These are phyloP conservation scores for Clivina fossor DNA, from an alignment of 2,888 invertebrate genomes.

Conservation along the genomic window DNA sequence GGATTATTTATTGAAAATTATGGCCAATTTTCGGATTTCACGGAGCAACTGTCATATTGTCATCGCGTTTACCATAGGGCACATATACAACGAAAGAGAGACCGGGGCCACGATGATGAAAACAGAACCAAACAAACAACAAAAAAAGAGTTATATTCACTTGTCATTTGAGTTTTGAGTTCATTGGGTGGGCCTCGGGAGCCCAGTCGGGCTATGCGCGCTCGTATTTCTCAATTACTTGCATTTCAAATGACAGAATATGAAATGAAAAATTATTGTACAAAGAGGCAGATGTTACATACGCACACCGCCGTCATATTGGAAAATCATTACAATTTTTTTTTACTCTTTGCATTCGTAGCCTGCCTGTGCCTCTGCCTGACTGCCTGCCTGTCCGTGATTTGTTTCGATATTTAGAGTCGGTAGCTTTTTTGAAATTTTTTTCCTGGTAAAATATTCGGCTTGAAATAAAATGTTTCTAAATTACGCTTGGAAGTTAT, in stretches of 20 bases:
- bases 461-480: no score
- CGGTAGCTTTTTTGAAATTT: no score
- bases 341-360: neutral
- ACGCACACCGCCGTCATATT: conserved; percentile 31
- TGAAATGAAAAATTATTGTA: conserved; percentile 33
- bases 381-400: no score
- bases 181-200: conserved; percentile 1
- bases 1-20: conserved; percentile 33
- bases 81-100: no score
- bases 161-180: conserved; percentile 15
- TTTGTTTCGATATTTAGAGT: no score
- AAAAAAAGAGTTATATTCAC: conserved; percentile 33
- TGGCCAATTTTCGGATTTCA: conserved; percentile 32
- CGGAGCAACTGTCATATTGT: conserved; percentile 13
- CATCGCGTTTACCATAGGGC: no score
- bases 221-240: conserved; percentile 33
- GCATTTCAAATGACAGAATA: conserved; percentile 33
- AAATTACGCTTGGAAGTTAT: no score
- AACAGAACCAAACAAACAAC: conserved; percentile 6
- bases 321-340: conserved; percentile 33
- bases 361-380: no score
- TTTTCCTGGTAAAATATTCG: no score
- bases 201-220: conserved; percentile 14
- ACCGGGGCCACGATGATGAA: neutral
- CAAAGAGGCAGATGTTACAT: conserved; percentile 31